Conservation (phyloP, 2,113 vertebrate genomes). For the Chelonoidis abingdonii region DNA sequence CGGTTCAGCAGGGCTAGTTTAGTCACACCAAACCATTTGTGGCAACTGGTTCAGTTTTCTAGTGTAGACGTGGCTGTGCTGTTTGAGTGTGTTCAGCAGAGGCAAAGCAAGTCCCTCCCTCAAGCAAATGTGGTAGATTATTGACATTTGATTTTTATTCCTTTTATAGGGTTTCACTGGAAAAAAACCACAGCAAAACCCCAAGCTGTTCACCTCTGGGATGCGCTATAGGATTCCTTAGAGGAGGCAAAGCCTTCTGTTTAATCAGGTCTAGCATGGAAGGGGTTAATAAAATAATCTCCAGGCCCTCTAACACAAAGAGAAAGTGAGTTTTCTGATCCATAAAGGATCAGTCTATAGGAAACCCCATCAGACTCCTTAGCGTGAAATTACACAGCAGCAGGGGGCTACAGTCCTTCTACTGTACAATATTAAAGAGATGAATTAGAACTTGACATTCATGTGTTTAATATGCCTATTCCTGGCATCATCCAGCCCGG, state of each 20-base stretch:
- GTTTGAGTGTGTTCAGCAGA: background rate
- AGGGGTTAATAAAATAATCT: slow-evolving; percentile 82
- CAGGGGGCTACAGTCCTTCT: slow-evolving; percentile 77
- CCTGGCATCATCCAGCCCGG: slow-evolving; percentile 64
- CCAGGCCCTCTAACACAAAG: slow-evolving; percentile 74
- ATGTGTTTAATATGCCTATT: slow-evolving; percentile 73
- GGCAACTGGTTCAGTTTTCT: background rate
- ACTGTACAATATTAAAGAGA: slow-evolving; percentile 80
- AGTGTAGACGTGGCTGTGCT: background rate
- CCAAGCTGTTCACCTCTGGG: background rate
- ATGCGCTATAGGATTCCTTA: background rate
- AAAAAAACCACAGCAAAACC: background rate
- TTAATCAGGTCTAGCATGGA: slow-evolving; percentile 52
- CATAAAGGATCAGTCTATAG: slow-evolving; percentile 87
- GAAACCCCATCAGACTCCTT: slow-evolving; percentile 84
- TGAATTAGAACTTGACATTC: slow-evolving; percentile 79
- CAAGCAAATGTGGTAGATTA: background rate
- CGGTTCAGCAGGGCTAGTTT: background rate
- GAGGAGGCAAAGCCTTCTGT: background rate
- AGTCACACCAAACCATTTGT: background rate
- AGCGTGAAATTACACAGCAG: slow-evolving; percentile 89
- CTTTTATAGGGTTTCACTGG: background rate
- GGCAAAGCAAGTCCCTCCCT: background rate
- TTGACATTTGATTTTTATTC: background rate
- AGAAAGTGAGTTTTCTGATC: slow-evolving; percentile 86